Percentiles rank a stretch among this genome's conserved stretches.
phyloP scores from a whole-genome alignment of 2,797 vertebrate species.

The Merluccius polli region DNA sequence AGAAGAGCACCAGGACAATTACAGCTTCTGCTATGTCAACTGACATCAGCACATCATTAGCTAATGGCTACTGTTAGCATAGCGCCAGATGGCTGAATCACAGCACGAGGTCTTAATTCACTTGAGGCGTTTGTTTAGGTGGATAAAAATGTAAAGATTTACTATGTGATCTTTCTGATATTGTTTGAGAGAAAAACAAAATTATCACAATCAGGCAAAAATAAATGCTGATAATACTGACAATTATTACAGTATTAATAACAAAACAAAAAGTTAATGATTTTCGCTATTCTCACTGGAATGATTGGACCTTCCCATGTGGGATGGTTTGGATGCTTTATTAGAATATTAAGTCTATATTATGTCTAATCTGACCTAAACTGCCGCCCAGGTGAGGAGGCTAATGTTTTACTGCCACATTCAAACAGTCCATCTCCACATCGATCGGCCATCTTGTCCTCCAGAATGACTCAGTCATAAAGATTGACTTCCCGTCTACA shows the following conservation, averaged over 20 bases:
- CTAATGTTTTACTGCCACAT: conserved; percentile 15
- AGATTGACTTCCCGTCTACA: conserved; percentile 40
- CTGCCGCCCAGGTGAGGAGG: too few species aligned
- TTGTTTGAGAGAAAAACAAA: neutral
- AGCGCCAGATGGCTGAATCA: neutral
- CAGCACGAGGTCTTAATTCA: neutral
- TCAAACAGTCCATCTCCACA: neutral
- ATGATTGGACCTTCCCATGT: neutral
- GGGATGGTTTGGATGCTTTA: too few species aligned
- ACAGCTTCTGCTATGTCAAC: neutral
- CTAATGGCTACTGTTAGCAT: neutral
- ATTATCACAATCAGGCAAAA: neutral
- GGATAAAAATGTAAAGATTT: neutral
- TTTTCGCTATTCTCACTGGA: neutral
- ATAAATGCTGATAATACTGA: neutral
- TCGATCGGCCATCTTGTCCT: neutral
- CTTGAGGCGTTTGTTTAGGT: neutral
- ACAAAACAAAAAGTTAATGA: too few species aligned
- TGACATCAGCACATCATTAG: neutral
- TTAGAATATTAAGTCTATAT: neutral
- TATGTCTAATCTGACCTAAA: neutral
- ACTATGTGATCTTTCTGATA: too few species aligned
- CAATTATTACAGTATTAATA: neutral
- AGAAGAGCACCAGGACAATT: neutral
- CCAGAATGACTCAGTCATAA: neutral